These are phyloP conservation scores for Bombyx mori DNA, from an alignment of 1,140 invertebrate species.

Conservation along the genomic window DNA sequence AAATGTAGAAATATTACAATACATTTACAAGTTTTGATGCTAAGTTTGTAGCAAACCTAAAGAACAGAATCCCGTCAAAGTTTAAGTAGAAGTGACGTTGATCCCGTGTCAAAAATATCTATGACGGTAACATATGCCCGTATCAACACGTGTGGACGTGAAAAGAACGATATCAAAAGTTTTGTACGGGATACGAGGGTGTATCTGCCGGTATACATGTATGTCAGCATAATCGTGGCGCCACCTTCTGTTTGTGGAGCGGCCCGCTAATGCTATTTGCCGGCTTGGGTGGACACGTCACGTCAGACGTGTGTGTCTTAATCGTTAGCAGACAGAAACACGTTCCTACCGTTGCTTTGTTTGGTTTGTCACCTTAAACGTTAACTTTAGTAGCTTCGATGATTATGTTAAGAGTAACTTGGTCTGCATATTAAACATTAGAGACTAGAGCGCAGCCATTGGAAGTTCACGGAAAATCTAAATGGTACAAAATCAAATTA, in stretches of 20 bases:
- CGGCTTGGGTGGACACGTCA: conserved; percentile 35
- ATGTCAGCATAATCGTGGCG: conserved; percentile 43
- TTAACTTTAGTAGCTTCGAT: conserved; percentile 31
- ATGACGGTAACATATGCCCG: conserved; percentile 21
- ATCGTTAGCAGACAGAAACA: conserved; percentile 54
- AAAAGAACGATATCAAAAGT: conserved; percentile 24
- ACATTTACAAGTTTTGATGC: no score
- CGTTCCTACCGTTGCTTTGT: conserved; percentile 38
- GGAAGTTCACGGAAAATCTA: no score
- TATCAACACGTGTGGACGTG: conserved; percentile 29
- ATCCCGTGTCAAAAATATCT: conserved; percentile 20
- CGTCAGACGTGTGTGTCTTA: conserved; percentile 53
- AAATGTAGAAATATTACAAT: no score
- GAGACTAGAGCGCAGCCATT: neutral
- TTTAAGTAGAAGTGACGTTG: conserved; percentile 12
- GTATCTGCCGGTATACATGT: conserved; percentile 11
- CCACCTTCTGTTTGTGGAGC: conserved; percentile 45
- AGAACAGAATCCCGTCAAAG: neutral
- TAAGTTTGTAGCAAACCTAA: conserved; percentile 15
- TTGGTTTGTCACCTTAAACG: conserved; percentile 44
- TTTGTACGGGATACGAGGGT: conserved; percentile 20
- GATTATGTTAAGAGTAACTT: conserved; percentile 24
- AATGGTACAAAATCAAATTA: no score
- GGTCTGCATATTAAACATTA: conserved; percentile 9
- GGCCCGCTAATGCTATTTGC: conserved; percentile 57